Evolutionary conservation across 2,113 vertebrate species (phyloP).

Genomic region (Cololabis saira): DNA sequence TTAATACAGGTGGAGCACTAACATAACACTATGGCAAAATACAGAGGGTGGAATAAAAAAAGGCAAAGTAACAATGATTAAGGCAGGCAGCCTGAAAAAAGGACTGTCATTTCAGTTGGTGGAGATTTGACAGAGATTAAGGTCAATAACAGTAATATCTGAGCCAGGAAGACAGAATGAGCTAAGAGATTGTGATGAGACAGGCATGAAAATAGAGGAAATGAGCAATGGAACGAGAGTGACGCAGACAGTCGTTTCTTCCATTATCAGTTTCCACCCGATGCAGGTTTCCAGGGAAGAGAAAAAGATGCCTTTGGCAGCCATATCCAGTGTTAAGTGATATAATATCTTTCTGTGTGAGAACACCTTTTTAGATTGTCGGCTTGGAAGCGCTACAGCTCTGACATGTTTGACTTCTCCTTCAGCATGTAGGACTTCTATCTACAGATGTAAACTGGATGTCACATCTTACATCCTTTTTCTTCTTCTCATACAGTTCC

Average conservation of each 20-base stretch:
- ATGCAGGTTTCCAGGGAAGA: slow-evolving; percentile 38
- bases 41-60: background rate
- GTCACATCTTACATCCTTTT: slow-evolving; percentile 28
- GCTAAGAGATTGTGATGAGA: slow-evolving; percentile 21
- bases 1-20: background rate
- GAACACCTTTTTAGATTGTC: background rate
- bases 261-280: slow-evolving; percentile 31
- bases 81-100: background rate
- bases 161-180: slow-evolving; percentile 42
- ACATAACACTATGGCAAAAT: slow-evolving; percentile 13
- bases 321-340: slow-evolving; percentile 37
- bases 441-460: slow-evolving; percentile 56
- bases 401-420: slow-evolving; percentile 24
- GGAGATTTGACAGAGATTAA: slow-evolving; percentile 24
- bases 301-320: slow-evolving; percentile 47
- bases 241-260: slow-evolving; percentile 24
- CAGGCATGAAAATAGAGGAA: slow-evolving; percentile 51
- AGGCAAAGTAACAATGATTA: slow-evolving; percentile 14
- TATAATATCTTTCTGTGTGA: slow-evolving; percentile 13
- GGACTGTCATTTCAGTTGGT: slow-evolving; percentile 8
- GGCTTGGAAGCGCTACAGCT: slow-evolving; percentile 21
- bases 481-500: slow-evolving; percentile 6
- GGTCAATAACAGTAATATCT: slow-evolving; percentile 35
- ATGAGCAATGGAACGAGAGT: slow-evolving; percentile 54
- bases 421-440: slow-evolving; percentile 36